Percentiles rank a stretch among this genome's conserved stretches.
phyloP scores from a whole-genome alignment of 2,113 vertebrate genomes.

The Arvicanthis niloticus region DNA sequence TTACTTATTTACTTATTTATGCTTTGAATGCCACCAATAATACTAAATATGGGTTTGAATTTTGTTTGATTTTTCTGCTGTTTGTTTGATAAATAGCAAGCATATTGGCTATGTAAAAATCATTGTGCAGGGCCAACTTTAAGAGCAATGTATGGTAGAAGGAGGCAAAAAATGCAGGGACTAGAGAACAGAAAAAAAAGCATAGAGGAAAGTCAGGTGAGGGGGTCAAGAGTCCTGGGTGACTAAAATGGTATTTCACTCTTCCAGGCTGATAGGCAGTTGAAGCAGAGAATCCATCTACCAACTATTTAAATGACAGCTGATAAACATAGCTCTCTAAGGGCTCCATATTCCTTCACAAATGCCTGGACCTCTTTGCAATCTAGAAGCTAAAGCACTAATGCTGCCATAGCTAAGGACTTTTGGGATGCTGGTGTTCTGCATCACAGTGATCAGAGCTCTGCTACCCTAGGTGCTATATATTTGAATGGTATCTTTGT shows the following conservation, averaged over 20 bases:
- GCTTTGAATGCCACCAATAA: background rate
- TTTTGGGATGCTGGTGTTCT: background rate
- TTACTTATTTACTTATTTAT: background rate
- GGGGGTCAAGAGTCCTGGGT: background rate
- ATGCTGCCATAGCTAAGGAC: background rate
- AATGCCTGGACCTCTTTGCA: background rate
- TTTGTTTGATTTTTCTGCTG: background rate
- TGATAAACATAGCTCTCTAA: background rate
- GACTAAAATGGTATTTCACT: rapidly evolving
- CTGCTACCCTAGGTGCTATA: background rate
- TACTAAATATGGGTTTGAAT: background rate
- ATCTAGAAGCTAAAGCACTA: background rate
- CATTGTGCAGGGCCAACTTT: background rate
- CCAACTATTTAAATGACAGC: background rate
- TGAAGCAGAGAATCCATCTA: background rate
- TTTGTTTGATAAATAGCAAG: background rate
- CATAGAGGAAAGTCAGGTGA: background rate
- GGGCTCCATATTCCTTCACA: background rate
- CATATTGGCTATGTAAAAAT: background rate
- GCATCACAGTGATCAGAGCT: background rate
- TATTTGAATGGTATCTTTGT: constrained; percentile 49
- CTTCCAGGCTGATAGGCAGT: background rate
- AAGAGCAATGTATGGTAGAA: background rate
- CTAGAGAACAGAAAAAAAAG: constrained; percentile 18
- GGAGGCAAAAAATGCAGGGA: background rate